Conservation (phyloP, 2,113 vertebrate genomes). For the Eptesicus fuscus region DNA sequence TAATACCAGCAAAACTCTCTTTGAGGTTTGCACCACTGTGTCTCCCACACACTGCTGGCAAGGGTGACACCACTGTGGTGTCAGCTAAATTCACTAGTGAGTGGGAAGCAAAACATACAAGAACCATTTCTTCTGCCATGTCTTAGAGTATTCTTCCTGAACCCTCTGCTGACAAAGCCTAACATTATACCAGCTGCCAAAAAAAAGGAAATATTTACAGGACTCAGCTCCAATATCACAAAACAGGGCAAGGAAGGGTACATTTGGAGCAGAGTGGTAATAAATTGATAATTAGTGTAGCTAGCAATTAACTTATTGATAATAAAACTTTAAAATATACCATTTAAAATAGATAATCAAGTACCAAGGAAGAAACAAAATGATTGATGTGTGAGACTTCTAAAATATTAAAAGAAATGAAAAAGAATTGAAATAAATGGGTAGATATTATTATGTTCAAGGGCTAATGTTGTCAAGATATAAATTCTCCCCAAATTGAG, state of each 20-base stretch:
- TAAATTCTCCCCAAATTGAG: background rate
- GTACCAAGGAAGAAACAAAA: background rate
- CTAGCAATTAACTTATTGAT: background rate
- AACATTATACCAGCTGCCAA: background rate
- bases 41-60: background rate
- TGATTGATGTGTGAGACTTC: background rate
- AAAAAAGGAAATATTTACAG: background rate
- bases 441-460: background rate
- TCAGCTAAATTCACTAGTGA: too few species aligned
- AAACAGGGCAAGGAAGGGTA: background rate
- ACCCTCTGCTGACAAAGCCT: background rate
- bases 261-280: background rate
- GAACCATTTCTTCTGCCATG: background rate
- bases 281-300: background rate
- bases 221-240: background rate
- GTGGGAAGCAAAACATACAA: background rate
- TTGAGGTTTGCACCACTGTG: background rate
- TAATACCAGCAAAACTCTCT: background rate
- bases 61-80: background rate
- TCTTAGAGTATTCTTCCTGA: background rate
- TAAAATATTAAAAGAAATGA: constrained; percentile 9
- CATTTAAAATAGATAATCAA: background rate
- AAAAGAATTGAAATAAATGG: background rate
- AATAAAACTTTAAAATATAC: constrained; percentile 7
- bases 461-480: background rate